Evolutionary conservation across 2,113 vertebrate species (phyloP).

Genomic region (Lampris megalopsis): DNA sequence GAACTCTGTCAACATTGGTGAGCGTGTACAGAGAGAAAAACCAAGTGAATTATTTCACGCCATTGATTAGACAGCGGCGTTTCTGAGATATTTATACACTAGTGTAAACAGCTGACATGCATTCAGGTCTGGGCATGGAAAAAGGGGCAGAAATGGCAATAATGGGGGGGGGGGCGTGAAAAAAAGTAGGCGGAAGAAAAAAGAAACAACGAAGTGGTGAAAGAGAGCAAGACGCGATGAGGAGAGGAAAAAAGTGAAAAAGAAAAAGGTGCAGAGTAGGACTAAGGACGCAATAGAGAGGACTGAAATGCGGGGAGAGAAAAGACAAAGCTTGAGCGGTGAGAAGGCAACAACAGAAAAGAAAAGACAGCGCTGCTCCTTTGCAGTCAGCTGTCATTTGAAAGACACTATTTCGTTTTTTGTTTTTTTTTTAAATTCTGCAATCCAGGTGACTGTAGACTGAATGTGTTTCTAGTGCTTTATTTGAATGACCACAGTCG

Average conservation of each 20-base stretch:
- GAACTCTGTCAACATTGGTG: constrained; percentile 23
- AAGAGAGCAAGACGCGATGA: constrained; percentile 4
- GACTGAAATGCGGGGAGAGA: too few species aligned
- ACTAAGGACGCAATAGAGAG: neutral
- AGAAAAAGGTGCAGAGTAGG: neutral
- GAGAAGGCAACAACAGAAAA: neutral
- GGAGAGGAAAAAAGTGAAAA: constrained; percentile 2
- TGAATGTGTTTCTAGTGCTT: too few species aligned
- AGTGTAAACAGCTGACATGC: constrained; percentile 58
- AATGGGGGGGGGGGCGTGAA: neutral
- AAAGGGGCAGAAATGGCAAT: constrained; percentile 10
- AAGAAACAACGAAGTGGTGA: constrained; percentile 4
- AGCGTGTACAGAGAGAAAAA: constrained; percentile 11
- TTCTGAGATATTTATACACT: constrained; percentile 53
- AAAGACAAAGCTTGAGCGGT: neutral
- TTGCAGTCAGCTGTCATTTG: too few species aligned
- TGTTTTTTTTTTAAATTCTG: too few species aligned
- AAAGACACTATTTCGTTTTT: too few species aligned
- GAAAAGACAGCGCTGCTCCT: neutral
- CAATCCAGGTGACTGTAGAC: too few species aligned
- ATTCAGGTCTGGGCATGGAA: constrained; percentile 44
- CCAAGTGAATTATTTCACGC: constrained; percentile 34
- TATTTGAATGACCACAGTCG: too few species aligned
- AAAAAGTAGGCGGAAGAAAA: neutral
- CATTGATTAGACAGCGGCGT: constrained; percentile 59